Evolutionary conservation across 2,797 vertebrate genomes (phyloP), one percentile per base, ranked within the genome.

Genomic region (Falco naumanni): DNA sequence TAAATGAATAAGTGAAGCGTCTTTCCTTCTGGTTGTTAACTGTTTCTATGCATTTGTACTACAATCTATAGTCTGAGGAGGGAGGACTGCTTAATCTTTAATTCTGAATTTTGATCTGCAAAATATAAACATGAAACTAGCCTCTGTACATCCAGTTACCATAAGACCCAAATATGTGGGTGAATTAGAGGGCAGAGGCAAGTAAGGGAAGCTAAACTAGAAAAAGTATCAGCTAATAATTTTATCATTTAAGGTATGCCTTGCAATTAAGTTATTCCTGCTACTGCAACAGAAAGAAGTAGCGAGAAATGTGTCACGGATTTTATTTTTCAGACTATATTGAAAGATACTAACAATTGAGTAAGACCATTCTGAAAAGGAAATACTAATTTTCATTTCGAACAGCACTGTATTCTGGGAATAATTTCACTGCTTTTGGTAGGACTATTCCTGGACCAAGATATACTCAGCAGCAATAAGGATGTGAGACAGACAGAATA

Each of bases 361-460:
- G 10, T 34, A 64, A 69, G 16, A 76, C 33, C 15, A 21, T 65
- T 94, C 60, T 57, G 70, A 57, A 91, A 90, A 79, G 47, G 34
- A 81, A 90, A 75, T 29, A 25, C 45, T 78, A 13, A 33, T 85
- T 94, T 90, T 74, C 51, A 34, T 75, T 89, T 79, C 12, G n/a
- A 87, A 84, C 61, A 89, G 65, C 56, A 68, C 41, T 71, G 51
- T 53, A 76, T 76, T 80, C 25, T 77, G 43, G 56, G 69, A 84
- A 47, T 56, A 59, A 88, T 70, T 84, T 81, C 76, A 80, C 16
- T 86, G 34, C 37, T 78, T 89, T 92, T 57, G 86, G 16, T 51
- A 84, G 61, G 70, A 48, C 69, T 86, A 61, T 84, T 95, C 81
- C 77, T 93, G 74, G 77, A 81, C 61, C 75, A 75, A 83, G 72